Conservation (phyloP, 1,140 invertebrate species). For the Bombyx mandarina region DNA sequence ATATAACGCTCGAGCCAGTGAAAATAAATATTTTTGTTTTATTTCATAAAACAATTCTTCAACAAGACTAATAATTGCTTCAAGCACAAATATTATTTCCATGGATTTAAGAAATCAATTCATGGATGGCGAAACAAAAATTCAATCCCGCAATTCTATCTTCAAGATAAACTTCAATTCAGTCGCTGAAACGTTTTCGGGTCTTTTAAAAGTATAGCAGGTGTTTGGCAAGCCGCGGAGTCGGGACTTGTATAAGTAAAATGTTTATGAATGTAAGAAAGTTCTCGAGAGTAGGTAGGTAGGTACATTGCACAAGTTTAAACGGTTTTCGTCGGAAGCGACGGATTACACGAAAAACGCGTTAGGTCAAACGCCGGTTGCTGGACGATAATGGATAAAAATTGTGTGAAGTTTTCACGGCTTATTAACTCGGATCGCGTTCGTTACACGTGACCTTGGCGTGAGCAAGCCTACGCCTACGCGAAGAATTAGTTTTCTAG, state of each 20-base stretch:
- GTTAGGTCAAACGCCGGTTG: constrained; percentile 44
- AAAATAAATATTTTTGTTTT: too few species aligned
- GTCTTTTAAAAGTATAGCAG: constrained; percentile 9
- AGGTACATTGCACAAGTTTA: constrained; percentile 36
- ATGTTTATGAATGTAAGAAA: constrained; percentile 65
- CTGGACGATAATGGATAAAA: constrained; percentile 40
- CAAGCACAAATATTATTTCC: too few species aligned
- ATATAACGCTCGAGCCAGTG: too few species aligned
- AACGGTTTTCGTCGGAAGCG: constrained; percentile 40
- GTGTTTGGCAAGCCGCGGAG: constrained; percentile 9
- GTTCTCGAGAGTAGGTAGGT: constrained; percentile 10
- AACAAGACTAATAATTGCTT: too few species aligned
- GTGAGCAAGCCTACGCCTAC: neutral
- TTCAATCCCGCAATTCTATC: too few species aligned
- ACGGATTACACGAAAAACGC: constrained; percentile 55
- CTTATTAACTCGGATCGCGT: constrained; percentile 14
- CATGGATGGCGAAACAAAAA: too few species aligned
- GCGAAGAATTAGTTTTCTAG: too few species aligned
- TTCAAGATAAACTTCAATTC: too few species aligned
- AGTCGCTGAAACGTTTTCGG: too few species aligned
- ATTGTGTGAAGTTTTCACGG: constrained; percentile 28
- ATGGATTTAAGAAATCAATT: too few species aligned
- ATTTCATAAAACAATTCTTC: too few species aligned
- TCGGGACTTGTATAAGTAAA: constrained; percentile 34
- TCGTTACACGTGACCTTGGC: neutral